These are phyloP conservation scores for Amazonetta brasiliensis DNA, from an alignment of 2,797 vertebrate species.

Conservation along the genomic window DNA sequence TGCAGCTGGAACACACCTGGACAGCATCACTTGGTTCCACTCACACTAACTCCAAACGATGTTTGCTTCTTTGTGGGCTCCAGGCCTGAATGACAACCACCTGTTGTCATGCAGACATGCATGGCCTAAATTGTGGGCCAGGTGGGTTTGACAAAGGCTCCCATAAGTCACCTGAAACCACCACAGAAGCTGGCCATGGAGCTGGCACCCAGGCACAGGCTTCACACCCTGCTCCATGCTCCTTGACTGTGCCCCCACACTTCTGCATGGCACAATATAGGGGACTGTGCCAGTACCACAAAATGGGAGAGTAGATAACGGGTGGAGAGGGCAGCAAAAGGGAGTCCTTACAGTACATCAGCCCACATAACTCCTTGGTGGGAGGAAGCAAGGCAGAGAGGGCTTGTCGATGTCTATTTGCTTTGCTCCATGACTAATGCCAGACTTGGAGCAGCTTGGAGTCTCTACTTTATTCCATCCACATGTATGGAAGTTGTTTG, in stretches of 20 bases:
- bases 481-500: not conserved
- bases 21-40: not conserved
- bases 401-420: not conserved
- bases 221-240: not conserved
- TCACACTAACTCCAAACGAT: not conserved
- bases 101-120: not conserved
- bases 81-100: not conserved
- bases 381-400: not conserved
- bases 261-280: not conserved
- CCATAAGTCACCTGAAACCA: not conserved
- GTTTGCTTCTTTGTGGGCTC: not conserved
- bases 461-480: not conserved
- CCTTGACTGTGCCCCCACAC: not conserved
- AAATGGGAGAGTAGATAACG: not conserved
- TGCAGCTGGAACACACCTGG: not conserved
- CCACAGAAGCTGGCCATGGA: not conserved
- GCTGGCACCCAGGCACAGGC: not conserved
- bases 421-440: not conserved
- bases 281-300: accelerated
- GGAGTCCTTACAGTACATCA: not conserved
- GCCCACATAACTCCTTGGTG: not conserved
- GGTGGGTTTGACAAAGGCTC: not conserved
- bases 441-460: not conserved
- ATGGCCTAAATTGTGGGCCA: not conserved
- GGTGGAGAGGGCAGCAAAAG: not conserved